Evolutionary conservation across 2,888 invertebrate genomes (phyloP), one percentile per base, ranked within the genome.

Genomic region (Sesia bembeciformis): DNA sequence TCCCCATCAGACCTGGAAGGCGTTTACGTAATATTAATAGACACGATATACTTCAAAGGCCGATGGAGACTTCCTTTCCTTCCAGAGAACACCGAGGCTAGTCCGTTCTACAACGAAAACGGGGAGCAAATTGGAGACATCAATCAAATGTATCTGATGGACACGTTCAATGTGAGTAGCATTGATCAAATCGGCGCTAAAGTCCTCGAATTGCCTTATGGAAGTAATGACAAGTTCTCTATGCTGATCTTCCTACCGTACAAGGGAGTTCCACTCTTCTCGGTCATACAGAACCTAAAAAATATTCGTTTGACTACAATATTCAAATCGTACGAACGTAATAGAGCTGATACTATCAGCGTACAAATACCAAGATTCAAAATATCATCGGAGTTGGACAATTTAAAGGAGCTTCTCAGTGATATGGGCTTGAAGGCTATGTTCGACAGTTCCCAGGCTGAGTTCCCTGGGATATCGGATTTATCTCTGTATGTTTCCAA

Each of bases 211-310:
- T 56, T 89, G 4, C 85, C 85, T 0, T 89, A 84, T 43, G 83
- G 79, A 0, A 60, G 72, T 0, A 76, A 89, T 57, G 65, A 66
- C 6, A 85, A 90, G 54, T 90, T 91, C 56, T 91, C 92, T 0
- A 94, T 94, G 93, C 74, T 93, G 4, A 64, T 94, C 3, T 78
- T 93, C 57, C 66, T 94, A 40, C 94, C 94, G 0, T 71, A 84
- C 53, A 70, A 75, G 40, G 85, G 84, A 39, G 77, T 81, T 8
- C 67, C 79, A 1, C 56, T 91, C 3, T 66, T 72, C 3, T 74
- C 73, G 3, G 84, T 93, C 1, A 70, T 93, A 1, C 76, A 88
- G 0, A 80, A 81, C 7, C 66, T 94, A n/a, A 77, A 80, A 6
- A 66, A 60, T 0, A 66, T 90, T 7, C 89, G 90, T 55, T 69